Conservation (phyloP, 92 coral and sea anemone species). For the Nematostella vectensis region DNA sequence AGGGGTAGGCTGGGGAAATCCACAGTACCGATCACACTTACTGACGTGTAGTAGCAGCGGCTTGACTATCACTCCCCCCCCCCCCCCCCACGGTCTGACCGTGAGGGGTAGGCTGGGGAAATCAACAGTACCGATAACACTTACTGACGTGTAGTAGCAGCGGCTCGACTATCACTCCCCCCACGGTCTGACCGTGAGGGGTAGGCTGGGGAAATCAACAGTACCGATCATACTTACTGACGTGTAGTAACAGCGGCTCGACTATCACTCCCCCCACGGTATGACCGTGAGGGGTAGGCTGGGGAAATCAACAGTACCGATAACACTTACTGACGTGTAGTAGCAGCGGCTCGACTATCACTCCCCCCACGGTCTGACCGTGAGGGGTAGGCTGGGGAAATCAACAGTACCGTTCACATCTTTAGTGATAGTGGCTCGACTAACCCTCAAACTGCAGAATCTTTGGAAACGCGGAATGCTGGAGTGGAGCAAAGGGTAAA, state of each 20-base stretch:
- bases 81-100: constrained; percentile 6
- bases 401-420: constrained; percentile 88
- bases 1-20: too few species aligned
- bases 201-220: too few species aligned
- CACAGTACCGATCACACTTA: constrained; percentile 88
- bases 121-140: constrained; percentile 89
- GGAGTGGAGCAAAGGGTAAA: too few species aligned
- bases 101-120: too few species aligned
- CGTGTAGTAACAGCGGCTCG: constrained; percentile 50
- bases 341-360: constrained; percentile 13
- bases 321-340: constrained; percentile 83
- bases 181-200: constrained; percentile 28
- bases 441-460: constrained; percentile 6
- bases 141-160: constrained; percentile 72
- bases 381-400: too few species aligned
- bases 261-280: constrained; percentile 6
- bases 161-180: constrained; percentile 11
- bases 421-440: constrained; percentile 38
- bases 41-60: constrained; percentile 63
- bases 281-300: too few species aligned
- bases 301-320: constrained; percentile 90
- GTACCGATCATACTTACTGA: constrained; percentile 84
- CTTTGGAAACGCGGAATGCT: too few species aligned
- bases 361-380: constrained; percentile 5
- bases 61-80: constrained; percentile 26